phyloP scores from a whole-genome alignment of 1,140 invertebrate species.

The Apocrypta bakeri region DNA sequence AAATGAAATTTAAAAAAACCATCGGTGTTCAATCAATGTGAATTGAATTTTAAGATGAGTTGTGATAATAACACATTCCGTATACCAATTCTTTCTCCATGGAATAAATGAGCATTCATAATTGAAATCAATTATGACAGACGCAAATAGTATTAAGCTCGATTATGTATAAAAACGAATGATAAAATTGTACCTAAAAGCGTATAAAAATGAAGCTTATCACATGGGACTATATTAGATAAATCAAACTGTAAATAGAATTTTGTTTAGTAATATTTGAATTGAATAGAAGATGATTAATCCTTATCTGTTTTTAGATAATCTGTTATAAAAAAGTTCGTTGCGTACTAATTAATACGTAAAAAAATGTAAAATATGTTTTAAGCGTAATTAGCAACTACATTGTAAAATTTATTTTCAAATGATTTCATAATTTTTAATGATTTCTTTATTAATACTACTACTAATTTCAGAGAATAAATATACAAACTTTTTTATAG shows the following conservation, averaged over 20 bases:
- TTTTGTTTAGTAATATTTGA: not conserved
- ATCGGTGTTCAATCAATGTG: slow-evolving; percentile 25
- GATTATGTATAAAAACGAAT: slow-evolving; percentile 2
- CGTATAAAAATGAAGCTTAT: not conserved
- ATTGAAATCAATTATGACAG: slow-evolving; percentile 25
- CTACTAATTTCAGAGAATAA: not conserved
- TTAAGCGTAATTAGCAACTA: not conserved
- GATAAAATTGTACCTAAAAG: slow-evolving; percentile 7
- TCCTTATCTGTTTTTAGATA: not conserved
- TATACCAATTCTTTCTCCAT: slow-evolving; percentile 16
- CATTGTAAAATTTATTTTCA: not conserved
- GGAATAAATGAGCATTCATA: slow-evolving; percentile 10
- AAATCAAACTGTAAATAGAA: slow-evolving; percentile 22
- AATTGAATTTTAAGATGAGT: slow-evolving; percentile 10
- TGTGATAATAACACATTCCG: slow-evolving; percentile 20
- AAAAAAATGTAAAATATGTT: not conserved
- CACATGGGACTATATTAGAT: not conserved
- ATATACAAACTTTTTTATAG: not conserved
- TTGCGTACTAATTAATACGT: not conserved
- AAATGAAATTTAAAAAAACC: not conserved
- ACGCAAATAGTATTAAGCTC: slow-evolving; percentile 34
- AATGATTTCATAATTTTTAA: not conserved
- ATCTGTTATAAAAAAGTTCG: not conserved
- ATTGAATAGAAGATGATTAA: not conserved
- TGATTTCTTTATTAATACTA: not conserved